Conservation (phyloP, 1,140 invertebrate genomes). For the Epicauta chinensis region DNA sequence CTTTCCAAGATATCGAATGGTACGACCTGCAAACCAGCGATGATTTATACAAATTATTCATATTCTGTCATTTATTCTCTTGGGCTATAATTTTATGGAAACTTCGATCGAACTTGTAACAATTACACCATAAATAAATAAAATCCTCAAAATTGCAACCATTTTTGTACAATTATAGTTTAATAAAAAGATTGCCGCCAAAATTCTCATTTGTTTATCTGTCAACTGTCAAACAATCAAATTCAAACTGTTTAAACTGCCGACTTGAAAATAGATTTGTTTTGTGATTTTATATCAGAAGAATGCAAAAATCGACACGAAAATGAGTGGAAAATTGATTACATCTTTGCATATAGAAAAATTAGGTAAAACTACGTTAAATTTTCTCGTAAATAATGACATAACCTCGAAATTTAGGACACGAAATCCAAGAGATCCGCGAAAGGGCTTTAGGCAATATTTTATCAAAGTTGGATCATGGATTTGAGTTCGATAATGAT, state of each 20-base stretch:
- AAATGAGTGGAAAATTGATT: slow-evolving; percentile 30
- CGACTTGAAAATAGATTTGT: too few relatives aligned
- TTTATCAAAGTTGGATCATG: slow-evolving; percentile 37
- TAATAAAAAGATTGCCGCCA: not conserved
- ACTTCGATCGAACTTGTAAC: slow-evolving; percentile 8
- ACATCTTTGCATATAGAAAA: slow-evolving; percentile 36
- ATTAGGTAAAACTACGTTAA: slow-evolving; percentile 28
- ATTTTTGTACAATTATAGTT: too few relatives aligned
- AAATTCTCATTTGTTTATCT: not conserved
- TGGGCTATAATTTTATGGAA: slow-evolving; percentile 33
- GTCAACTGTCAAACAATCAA: not conserved
- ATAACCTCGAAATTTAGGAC: slow-evolving; percentile 29
- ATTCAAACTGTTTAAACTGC: not conserved
- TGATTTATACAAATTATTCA: slow-evolving; percentile 34
- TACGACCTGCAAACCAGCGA: slow-evolving; percentile 31
- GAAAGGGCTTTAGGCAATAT: slow-evolving; percentile 38
- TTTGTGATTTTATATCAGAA: not conserved
- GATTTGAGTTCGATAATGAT: slow-evolving; percentile 36
- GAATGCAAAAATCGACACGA: not conserved
- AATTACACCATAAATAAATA: not conserved
- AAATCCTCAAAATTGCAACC: not conserved
- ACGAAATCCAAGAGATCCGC: slow-evolving; percentile 40
- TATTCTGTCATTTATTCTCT: slow-evolving; percentile 35
- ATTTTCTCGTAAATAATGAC: slow-evolving; percentile 6
- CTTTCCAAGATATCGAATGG: too few relatives aligned